These are phyloP conservation scores for Epinotia demarniana DNA, from an alignment of 2,888 invertebrate species.

Conservation along the genomic window DNA sequence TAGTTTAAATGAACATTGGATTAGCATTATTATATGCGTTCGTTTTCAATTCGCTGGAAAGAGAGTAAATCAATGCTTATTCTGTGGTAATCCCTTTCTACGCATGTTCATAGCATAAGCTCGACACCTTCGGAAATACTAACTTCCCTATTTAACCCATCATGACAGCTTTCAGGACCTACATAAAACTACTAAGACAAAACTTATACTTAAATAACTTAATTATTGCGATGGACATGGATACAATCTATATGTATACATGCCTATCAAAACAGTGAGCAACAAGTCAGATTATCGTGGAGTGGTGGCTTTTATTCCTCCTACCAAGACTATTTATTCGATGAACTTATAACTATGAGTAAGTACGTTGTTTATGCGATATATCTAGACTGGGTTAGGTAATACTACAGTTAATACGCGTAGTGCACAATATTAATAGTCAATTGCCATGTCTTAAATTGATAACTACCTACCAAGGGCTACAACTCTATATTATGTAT, in stretches of 20 bases:
- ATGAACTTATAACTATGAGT: slow-evolving; percentile 5
- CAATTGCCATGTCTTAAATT: background rate
- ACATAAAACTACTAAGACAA: background rate
- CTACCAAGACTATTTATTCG: background rate
- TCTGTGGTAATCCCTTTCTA: slow-evolving; percentile 24
- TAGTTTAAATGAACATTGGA: background rate
- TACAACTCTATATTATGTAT: background rate
- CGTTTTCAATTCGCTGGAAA: slow-evolving; percentile 3
- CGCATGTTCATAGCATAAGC: background rate
- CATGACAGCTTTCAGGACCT: background rate
- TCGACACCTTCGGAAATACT: background rate
- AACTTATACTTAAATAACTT: background rate
- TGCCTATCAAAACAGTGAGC: slow-evolving; percentile 27
- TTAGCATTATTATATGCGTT: background rate
- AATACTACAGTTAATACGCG: background rate
- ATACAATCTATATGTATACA: background rate
- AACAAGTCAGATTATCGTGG: slow-evolving; percentile 32
- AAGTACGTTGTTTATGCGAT: background rate
- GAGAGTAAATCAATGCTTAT: slow-evolving; percentile 11
- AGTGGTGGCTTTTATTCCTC: slow-evolving; percentile 8
- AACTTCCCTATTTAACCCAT: background rate
- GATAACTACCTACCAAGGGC: background rate
- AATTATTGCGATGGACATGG: slow-evolving; percentile 1
- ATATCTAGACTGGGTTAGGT: background rate
- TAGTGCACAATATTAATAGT: background rate